Evolutionary conservation across 2,113 vertebrate genomes (phyloP).

Genomic region (Vombatus ursinus): DNA sequence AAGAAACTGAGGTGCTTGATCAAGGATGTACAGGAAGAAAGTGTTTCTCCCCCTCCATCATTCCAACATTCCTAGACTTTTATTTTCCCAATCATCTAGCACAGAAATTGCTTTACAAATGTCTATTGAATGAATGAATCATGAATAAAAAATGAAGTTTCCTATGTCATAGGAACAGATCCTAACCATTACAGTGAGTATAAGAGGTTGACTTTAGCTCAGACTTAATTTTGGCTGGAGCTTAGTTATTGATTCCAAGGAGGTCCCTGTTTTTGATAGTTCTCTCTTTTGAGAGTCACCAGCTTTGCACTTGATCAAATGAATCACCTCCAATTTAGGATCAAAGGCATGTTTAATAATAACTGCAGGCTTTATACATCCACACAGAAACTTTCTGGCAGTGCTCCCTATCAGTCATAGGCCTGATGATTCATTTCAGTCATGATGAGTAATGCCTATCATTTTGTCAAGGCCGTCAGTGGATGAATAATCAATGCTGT

Average conservation of each 20-base stretch:
- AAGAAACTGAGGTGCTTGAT: constrained; percentile 36
- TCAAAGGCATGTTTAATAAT: constrained; percentile 77
- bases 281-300: constrained; percentile 9
- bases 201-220: background rate
- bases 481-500: constrained; percentile 77
- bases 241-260: constrained; percentile 36
- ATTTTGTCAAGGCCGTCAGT: constrained; percentile 70
- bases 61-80: background rate
- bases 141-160: constrained; percentile 32
- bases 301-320: constrained; percentile 71
- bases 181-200: constrained; percentile 9
- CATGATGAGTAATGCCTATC: constrained; percentile 78
- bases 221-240: background rate
- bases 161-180: constrained; percentile 18
- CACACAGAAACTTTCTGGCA: constrained; percentile 67
- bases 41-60: background rate
- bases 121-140: background rate
- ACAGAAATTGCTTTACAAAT: background rate
- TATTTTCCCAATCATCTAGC: background rate
- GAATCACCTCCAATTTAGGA: constrained; percentile 76
- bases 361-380: constrained; percentile 68
- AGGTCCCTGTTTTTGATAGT: background rate
- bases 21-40: constrained; percentile 11
- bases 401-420: constrained; percentile 72
- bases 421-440: constrained; percentile 78